Evolutionary conservation across 92 coral and sea anemone species (phyloP).

Genomic region (Parazoanthus swiftii): DNA sequence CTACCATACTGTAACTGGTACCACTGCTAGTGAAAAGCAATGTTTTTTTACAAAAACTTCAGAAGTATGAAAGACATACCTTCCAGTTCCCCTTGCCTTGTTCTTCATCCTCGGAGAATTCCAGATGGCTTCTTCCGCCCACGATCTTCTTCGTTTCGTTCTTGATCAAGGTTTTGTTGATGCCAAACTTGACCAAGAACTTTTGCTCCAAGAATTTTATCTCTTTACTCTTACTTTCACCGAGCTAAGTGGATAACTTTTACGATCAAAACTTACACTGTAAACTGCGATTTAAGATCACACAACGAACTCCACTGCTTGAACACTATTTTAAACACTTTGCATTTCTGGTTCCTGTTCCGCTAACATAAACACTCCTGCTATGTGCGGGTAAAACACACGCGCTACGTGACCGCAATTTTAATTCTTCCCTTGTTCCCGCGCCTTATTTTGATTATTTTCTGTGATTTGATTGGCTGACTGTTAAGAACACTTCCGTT

Average conservation of each 20-base stretch:
- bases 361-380: not conserved
- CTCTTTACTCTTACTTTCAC: not conserved
- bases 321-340: not conserved
- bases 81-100: not conserved
- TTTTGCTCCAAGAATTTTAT: not conserved
- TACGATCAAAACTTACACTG: not conserved
- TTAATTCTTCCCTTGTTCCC: not conserved
- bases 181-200: not conserved
- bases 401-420: not conserved
- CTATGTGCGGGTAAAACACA: not conserved
- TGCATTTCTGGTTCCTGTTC: slow-evolving; percentile 12
- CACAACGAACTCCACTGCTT: not conserved
- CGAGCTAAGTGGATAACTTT: not conserved
- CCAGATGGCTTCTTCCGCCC: not conserved
- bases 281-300: not conserved
- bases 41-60: not conserved
- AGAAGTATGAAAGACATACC: not conserved
- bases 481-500: not conserved
- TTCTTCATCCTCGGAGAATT: slow-evolving; percentile 5
- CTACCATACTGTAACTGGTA: not conserved
- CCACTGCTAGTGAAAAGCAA: not conserved
- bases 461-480: slow-evolving; percentile 25
- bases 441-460: slow-evolving; percentile 15
- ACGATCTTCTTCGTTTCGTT: not conserved
- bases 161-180: no score